Percentiles rank a stretch among this genome's conserved stretches.
Conservation (phyloP, 2,797 vertebrate genomes). For the Sternotherus odoratus region DNA sequence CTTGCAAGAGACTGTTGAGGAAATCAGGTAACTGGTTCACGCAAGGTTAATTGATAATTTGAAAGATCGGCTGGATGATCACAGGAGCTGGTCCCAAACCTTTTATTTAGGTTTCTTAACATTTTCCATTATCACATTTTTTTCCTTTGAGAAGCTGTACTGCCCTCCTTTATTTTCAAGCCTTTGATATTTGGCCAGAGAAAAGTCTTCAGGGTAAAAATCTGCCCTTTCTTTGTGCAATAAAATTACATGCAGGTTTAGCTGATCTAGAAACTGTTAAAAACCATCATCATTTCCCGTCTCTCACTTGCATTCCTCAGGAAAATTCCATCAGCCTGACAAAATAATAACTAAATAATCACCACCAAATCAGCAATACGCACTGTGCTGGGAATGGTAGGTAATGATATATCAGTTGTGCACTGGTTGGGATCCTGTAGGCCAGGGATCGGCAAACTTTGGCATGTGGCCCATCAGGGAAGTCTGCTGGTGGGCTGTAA, state of each 20-base stretch:
- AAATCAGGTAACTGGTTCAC: not conserved
- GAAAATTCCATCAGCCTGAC: not conserved
- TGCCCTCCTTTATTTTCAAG: not conserved
- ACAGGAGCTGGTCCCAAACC: not conserved
- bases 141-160: not conserved
- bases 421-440: not conserved
- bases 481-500: too few relatives aligned
- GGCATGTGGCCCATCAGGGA: too few relatives aligned
- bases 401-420: not conserved
- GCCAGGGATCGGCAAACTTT: too few relatives aligned
- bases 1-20: not conserved
- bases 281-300: not conserved
- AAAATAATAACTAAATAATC: not conserved
- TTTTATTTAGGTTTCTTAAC: not conserved
- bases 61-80: not conserved
- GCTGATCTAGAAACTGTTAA: not conserved
- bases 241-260: not conserved
- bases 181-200: not conserved
- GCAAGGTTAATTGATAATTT: not conserved
- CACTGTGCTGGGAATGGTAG: not conserved
- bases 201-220: not conserved
- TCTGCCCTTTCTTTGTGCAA: not conserved
- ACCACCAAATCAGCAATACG: not conserved
- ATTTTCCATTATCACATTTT: not conserved
- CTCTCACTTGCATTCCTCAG: not conserved